A percentile compares a stretch with the other conserved stretches of the same genome.
Evolutionary conservation across 2,888 invertebrate genomes (phyloP).

Genomic region (Phalera bucephala): DNA sequence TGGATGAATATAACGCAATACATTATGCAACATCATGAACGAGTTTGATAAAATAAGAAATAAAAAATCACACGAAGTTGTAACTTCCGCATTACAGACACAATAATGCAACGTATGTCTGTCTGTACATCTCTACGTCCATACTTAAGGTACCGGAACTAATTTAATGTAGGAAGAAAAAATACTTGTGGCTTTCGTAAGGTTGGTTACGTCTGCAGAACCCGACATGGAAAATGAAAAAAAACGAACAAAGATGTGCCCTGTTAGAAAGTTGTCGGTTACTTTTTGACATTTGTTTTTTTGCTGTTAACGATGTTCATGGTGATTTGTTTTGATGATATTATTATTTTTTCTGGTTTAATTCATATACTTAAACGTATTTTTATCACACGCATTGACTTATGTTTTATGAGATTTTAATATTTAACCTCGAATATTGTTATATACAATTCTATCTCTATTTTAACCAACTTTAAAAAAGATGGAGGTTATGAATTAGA

Average conservation of each 20-base stretch:
- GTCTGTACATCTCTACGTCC: too few relatives aligned
- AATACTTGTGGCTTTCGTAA: slow-evolving; percentile 4
- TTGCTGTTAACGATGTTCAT: slow-evolving; percentile 8
- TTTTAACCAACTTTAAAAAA: too few relatives aligned
- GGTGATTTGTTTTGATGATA: not conserved
- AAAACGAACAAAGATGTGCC: slow-evolving; percentile 33
- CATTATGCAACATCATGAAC: slow-evolving; percentile 7
- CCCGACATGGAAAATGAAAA: slow-evolving; percentile 24
- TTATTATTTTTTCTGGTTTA: too few relatives aligned
- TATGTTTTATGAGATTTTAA: too few relatives aligned
- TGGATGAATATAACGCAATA: slow-evolving; percentile 15
- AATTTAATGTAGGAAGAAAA: slow-evolving; percentile 13
- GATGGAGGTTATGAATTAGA: too few relatives aligned
- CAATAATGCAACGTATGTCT: slow-evolving; percentile 2
- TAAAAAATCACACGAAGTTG: slow-evolving; percentile 5
- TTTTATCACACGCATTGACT: too few relatives aligned
- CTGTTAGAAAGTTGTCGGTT: slow-evolving; percentile 31
- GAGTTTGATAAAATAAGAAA: not conserved
- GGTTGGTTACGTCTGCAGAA: slow-evolving; percentile 14
- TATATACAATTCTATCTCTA: too few relatives aligned
- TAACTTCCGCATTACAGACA: slow-evolving; percentile 19
- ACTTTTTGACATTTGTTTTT: slow-evolving; percentile 20
- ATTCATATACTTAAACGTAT: too few relatives aligned
- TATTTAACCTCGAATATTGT: too few relatives aligned
- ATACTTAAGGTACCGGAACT: slow-evolving; percentile 11